phyloP scores from a whole-genome alignment of 2,888 invertebrate species.

The Acrobasis consociella region DNA sequence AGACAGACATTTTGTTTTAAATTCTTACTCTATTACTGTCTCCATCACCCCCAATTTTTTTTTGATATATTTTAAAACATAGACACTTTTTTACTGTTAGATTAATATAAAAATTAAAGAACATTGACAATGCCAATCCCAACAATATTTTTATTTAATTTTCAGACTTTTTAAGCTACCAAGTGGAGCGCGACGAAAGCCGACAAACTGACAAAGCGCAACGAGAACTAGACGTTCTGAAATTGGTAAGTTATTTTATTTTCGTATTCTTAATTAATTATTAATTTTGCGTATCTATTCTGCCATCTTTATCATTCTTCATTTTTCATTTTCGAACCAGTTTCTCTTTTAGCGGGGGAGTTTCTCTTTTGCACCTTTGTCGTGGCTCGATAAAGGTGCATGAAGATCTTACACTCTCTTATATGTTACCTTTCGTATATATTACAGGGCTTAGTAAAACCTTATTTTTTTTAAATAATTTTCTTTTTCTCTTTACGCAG shows the following conservation, averaged over 20 bases:
- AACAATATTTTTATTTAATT: conserved; percentile 24
- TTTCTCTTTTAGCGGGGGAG: too few species aligned
- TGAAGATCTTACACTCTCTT: too few species aligned
- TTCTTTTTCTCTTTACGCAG: conserved; percentile 36
- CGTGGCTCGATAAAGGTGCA: too few species aligned
- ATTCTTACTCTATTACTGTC: too few species aligned
- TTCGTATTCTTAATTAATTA: background rate
- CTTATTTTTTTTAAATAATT: background rate
- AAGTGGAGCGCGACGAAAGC: conserved; percentile 55
- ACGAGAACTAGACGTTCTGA: conserved; percentile 52
- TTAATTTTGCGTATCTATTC: background rate
- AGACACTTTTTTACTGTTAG: too few species aligned
- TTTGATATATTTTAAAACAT: too few species aligned
- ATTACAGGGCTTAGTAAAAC: background rate
- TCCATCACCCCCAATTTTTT: too few species aligned
- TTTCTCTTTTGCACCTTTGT: too few species aligned
- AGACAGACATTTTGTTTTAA: too few species aligned
- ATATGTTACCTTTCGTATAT: background rate
- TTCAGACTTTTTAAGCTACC: conserved; percentile 57
- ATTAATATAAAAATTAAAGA: too few species aligned
- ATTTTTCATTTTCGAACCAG: too few species aligned
- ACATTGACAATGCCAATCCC: background rate
- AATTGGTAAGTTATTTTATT: conserved; percentile 47
- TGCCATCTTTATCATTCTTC: too few species aligned
- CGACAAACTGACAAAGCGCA: conserved; percentile 26